phyloP scores from a whole-genome alignment of 2,797 vertebrate genomes.

The Enteromius paludinosus region DNA sequence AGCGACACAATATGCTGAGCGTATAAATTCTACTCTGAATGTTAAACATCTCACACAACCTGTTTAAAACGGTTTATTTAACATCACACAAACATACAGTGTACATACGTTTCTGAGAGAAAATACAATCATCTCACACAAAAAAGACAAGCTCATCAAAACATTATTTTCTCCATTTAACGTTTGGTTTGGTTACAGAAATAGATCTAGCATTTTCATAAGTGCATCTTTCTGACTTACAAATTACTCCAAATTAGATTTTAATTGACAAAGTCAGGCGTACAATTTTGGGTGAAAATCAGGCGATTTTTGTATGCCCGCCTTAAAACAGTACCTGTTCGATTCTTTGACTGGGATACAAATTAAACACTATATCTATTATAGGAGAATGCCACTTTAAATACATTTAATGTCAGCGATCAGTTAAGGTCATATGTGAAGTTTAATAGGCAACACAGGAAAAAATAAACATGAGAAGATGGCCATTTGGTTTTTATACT shows the following conservation, averaged over 20 bases:
- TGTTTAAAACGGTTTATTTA: constrained; percentile 29
- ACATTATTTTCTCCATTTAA: not conserved
- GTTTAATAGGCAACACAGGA: constrained; percentile 7
- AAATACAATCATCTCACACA: constrained; percentile 10
- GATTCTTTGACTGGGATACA: not conserved
- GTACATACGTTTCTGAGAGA: not conserved
- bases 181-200: not conserved
- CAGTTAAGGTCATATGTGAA: constrained; percentile 18
- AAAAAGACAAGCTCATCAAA: not conserved
- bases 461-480: not conserved
- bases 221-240: not conserved
- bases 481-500: constrained; percentile 16
- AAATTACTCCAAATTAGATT: not conserved
- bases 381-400: not conserved
- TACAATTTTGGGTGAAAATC: too few species aligned
- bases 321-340: not conserved
- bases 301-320: too few species aligned
- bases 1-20: not conserved
- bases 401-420: not conserved
- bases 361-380: not conserved
- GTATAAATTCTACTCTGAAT: not conserved
- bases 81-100: constrained; percentile 15
- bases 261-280: not conserved
- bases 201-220: not conserved
- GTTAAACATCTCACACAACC: not conserved